These are phyloP conservation scores for Cynopterus brachyotis DNA, from an alignment of 2,113 vertebrate genomes.

Conservation along the genomic window DNA sequence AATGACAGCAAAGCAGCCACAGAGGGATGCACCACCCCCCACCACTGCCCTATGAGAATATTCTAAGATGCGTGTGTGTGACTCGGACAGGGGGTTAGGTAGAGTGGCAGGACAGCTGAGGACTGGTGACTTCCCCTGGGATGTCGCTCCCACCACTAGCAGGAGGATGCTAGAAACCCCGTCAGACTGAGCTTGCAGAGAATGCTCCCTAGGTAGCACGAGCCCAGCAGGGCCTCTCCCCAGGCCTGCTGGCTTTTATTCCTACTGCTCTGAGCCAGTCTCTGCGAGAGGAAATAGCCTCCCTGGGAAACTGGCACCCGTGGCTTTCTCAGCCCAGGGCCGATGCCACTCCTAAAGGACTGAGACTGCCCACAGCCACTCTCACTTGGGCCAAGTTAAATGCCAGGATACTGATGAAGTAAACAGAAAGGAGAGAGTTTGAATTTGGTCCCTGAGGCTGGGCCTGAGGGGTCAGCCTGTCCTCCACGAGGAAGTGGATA, in stretches of 20 bases:
- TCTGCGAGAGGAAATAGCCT: background rate
- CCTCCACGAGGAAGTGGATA: background rate
- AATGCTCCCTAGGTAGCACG: fast-evolving
- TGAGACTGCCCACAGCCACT: background rate
- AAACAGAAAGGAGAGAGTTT: slow-evolving; percentile 13
- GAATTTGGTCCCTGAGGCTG: background rate
- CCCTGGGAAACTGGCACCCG: background rate
- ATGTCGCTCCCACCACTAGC: background rate
- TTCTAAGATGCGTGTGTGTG: background rate
- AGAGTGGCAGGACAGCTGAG: background rate
- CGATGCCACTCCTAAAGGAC: background rate
- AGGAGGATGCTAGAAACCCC: background rate
- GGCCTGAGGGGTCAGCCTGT: background rate
- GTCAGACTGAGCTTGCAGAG: background rate
- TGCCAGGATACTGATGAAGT: background rate
- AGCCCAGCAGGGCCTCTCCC: background rate
- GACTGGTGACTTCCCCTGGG: background rate
- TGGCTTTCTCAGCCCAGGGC: background rate
- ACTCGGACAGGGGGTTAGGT: background rate
- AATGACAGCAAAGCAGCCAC: background rate
- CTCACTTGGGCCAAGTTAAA: background rate
- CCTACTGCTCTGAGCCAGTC: background rate
- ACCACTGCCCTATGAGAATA: background rate
- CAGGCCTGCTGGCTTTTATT: background rate
- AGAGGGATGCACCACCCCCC: background rate